Evolutionary conservation across 2,888 invertebrate species (phyloP).

Genomic region (Epinotia demarniana): DNA sequence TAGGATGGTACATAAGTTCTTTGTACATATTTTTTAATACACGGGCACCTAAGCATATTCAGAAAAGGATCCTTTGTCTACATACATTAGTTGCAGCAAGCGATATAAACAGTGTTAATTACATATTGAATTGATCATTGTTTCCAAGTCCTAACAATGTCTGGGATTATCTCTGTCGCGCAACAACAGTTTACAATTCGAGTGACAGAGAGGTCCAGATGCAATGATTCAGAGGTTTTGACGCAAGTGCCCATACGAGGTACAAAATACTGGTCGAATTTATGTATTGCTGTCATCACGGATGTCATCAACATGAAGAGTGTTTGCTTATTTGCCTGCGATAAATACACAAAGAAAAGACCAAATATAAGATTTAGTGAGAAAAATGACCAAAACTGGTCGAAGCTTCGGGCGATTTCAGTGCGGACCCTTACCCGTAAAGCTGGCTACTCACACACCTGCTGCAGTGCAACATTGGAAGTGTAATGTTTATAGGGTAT

Average conservation of each 20-base stretch:
- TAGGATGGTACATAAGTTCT: no score
- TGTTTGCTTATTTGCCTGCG: not conserved
- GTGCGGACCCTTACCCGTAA: no score
- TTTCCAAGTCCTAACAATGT: slow-evolving; percentile 15
- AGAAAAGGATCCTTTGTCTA: slow-evolving; percentile 5
- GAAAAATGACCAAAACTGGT: no score
- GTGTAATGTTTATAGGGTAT: no score
- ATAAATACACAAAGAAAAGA: not conserved
- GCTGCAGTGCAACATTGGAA: no score
- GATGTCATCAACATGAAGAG: not conserved
- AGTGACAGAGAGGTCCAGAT: slow-evolving; percentile 4
- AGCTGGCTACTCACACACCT: no score
- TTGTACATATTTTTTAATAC: no score
- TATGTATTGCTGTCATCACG: slow-evolving; percentile 5
- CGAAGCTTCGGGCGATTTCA: no score
- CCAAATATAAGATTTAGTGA: not conserved
- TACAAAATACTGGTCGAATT: slow-evolving; percentile 5
- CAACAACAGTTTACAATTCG: not conserved
- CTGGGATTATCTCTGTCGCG: slow-evolving; percentile 7
- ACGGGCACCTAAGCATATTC: not conserved
- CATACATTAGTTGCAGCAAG: slow-evolving; percentile 6
- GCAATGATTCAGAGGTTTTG: slow-evolving; percentile 17
- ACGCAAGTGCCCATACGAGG: slow-evolving; percentile 14
- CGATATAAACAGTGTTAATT: slow-evolving; percentile 38
- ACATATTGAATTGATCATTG: slow-evolving; percentile 42